Evolutionary conservation across 2,797 vertebrate genomes (phyloP).

Genomic region (Mus spretus): DNA sequence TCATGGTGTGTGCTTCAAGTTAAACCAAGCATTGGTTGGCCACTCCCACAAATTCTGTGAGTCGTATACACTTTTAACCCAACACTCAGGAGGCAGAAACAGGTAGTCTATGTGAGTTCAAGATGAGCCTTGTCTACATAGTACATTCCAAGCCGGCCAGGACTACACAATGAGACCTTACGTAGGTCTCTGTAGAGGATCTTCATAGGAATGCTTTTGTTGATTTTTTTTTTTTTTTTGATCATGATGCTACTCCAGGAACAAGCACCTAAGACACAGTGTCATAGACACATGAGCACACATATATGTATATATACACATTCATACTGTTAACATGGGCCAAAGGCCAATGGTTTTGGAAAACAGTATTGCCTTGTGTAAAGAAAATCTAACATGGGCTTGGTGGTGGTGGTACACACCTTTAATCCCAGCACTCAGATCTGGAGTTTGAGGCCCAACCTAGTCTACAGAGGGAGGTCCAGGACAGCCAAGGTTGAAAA

Average conservation of each 20-base stretch:
- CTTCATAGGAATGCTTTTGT: neutral
- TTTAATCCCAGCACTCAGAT: neutral
- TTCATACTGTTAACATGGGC: neutral
- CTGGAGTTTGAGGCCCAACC: neutral
- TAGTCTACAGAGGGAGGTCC: neutral
- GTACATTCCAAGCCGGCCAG: neutral
- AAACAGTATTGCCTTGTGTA: neutral
- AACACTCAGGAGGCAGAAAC: neutral
- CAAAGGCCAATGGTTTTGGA: neutral
- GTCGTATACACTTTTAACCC: neutral
- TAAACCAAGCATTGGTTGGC: neutral
- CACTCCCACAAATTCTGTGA: neutral
- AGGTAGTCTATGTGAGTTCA: neutral
- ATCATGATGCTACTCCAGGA: neutral
- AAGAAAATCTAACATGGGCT: neutral
- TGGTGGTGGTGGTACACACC: neutral
- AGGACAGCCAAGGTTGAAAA: neutral
- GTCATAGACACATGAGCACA: neutral
- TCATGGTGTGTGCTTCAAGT: neutral
- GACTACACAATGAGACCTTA: neutral
- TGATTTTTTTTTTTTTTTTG: neutral
- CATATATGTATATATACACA: neutral
- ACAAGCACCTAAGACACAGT: neutral
- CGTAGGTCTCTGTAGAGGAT: neutral
- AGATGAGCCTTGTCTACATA: neutral